Base-by-base conservation (phyloP, 2,888 invertebrate genomes). In the Parthenolecanium corni region DNA sequence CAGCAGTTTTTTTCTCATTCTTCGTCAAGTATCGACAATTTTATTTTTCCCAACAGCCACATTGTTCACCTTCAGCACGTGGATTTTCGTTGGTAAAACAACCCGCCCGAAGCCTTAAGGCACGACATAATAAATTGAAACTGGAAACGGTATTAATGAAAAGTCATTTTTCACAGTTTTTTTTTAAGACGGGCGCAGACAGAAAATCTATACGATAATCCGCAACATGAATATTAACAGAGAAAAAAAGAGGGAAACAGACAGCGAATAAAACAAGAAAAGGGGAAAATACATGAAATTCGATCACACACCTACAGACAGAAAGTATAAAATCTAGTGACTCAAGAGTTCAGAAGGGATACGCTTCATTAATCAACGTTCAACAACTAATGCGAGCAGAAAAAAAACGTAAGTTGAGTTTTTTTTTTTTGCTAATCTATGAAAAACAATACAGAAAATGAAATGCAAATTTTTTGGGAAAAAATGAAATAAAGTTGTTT, bases 141-240 rank as follows among this genome's bases (percentile, higher is more conserved):
- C 42, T 38, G 54, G 54, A 54, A 57, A 47, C 46, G 57, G 57
- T 31, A 57, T 57, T 57, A 57, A 57, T 57, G 57, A 57, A 57
- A 57, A 57, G 20, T 46, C 57, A 57, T 47, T 57, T 57, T 57
- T 57, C 57, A 57, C 31, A 16, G 46, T 57, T 40, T 56, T n/a
- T 31, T 31, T 31, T 31, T 31, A 31, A 31, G 9, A 6, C 31
- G 31, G 44, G 44, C 21, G 24, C 25, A 57, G 57, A 57, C 57
- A 57, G 57, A 57, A 57, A 57, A 57, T 57, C 57, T 47, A 57
- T 57, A 57, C 24, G n/a, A 44, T 47, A 57, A 47, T 47, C 47
- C 47, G 25, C 16, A 25, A 46, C 31, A 25, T 16, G 18, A 57
- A 57, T 57, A 56, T 31, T 16, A 52, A 24, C 12, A 52, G 14